A percentile compares a stretch with the other conserved stretches of the same genome.
Conservation (phyloP, 2,888 invertebrate genomes). For the Agrochola lota region DNA sequence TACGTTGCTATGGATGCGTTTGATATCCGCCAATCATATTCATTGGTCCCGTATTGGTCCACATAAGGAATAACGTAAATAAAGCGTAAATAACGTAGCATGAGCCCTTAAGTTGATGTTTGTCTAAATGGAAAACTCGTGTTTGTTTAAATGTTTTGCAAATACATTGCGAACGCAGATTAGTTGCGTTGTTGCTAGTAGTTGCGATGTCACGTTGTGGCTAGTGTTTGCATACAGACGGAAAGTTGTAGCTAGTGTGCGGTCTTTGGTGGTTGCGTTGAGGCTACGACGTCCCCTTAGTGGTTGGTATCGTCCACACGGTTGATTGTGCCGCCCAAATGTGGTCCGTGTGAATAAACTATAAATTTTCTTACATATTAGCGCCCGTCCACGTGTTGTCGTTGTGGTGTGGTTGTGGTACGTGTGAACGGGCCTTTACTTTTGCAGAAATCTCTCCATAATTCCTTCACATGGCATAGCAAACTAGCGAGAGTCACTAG, state of each 20-base stretch:
- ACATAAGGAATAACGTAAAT: too few species aligned
- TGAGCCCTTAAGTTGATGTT: too few species aligned
- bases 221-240: not conserved
- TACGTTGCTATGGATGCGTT: too few species aligned
- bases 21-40: too few species aligned
- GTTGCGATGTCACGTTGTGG: too few species aligned
- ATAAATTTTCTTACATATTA: not conserved
- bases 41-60: too few species aligned
- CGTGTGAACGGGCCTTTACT: not conserved
- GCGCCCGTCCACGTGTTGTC: not conserved
- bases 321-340: not conserved
- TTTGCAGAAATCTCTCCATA: conserved; percentile 6
- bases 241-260: not conserved
- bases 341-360: not conserved
- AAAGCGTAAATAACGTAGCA: too few species aligned
- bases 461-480: not conserved
- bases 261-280: not conserved
- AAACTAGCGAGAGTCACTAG: conserved; percentile 12
- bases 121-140: too few species aligned
- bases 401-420: not conserved
- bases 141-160: too few species aligned
- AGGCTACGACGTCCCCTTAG: too few species aligned
- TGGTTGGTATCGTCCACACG: not conserved
- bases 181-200: too few species aligned
- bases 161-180: too few species aligned